Percentiles rank a stretch among this genome's conserved stretches.
Evolutionary conservation across 35 echinoderm and acorn worm genomes (phyloP).

Genomic region (Apostichopus californicus): DNA sequence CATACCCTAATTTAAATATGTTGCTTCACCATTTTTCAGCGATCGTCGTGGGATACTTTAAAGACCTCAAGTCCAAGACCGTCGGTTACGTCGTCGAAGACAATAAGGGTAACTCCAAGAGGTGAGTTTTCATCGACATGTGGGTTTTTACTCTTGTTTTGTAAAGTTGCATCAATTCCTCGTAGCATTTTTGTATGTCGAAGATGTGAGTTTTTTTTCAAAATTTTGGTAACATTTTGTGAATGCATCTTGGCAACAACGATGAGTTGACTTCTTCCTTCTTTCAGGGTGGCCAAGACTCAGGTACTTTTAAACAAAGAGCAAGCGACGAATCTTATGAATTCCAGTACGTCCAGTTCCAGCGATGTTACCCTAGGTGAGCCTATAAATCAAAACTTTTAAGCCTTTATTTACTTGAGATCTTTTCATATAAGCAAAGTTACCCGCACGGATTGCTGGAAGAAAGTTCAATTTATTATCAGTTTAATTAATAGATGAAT

Average conservation of each 20-base stretch:
- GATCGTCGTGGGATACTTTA: neutral
- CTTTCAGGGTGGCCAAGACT: neutral
- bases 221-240: too few species aligned
- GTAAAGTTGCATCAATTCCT: too few species aligned
- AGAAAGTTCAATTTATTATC: too few species aligned
- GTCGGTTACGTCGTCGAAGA: neutral
- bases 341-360: neutral
- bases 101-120: neutral
- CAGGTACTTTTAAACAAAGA: neutral
- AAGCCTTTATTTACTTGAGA: too few species aligned
- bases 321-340: neutral
- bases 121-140: neutral
- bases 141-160: too few species aligned
- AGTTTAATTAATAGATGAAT: too few species aligned
- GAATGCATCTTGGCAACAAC: too few species aligned
- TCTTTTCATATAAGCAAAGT: too few species aligned
- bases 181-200: too few species aligned
- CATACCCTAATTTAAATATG: too few species aligned
- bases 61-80: neutral
- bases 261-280: neutral
- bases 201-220: too few species aligned
- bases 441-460: too few species aligned
- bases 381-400: neutral
- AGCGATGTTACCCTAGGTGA: conserved; percentile 40
- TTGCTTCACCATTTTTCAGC: neutral